Conservation (phyloP, 2,888 invertebrate genomes). For the Pollenia amentaria region DNA sequence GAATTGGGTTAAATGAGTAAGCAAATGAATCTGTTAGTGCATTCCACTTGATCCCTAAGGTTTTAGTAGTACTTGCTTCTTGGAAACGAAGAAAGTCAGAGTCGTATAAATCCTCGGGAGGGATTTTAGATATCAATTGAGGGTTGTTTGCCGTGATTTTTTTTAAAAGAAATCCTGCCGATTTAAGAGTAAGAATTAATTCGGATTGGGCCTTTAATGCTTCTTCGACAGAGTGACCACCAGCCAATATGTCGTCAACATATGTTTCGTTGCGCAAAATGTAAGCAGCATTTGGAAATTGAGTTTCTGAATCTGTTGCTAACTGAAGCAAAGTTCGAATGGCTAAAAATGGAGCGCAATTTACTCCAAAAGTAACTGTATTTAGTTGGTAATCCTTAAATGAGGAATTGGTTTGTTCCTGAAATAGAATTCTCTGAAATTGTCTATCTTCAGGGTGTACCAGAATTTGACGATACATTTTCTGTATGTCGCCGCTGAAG, state of each 20-base stretch:
- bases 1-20: neutral
- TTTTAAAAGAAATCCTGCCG: slow-evolving; percentile 35
- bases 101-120: slow-evolving; percentile 41
- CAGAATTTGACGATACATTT: too few relatives aligned
- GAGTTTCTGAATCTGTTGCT: slow-evolving; percentile 48
- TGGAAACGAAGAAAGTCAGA: slow-evolving; percentile 24
- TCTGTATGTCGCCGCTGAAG: too few relatives aligned
- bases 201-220: neutral
- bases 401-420: too few relatives aligned
- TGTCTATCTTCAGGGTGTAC: too few relatives aligned
- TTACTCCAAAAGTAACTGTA: too few relatives aligned
- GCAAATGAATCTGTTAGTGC: neutral
- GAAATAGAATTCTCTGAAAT: too few relatives aligned
- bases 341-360: too few relatives aligned
- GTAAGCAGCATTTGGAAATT: neutral
- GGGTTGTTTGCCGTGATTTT: slow-evolving; percentile 33
- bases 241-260: slow-evolving; percentile 22
- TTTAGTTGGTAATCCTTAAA: too few relatives aligned
- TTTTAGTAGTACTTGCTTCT: slow-evolving; percentile 34
- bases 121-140: slow-evolving; percentile 1
- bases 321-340: too few relatives aligned
- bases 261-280: slow-evolving; percentile 10
- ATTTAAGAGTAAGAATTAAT: neutral
- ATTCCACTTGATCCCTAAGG: slow-evolving; percentile 14
- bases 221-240: neutral